Evolutionary conservation across 1,140 invertebrate genomes (phyloP).

Genomic region (Neotoxoptera formosana): DNA sequence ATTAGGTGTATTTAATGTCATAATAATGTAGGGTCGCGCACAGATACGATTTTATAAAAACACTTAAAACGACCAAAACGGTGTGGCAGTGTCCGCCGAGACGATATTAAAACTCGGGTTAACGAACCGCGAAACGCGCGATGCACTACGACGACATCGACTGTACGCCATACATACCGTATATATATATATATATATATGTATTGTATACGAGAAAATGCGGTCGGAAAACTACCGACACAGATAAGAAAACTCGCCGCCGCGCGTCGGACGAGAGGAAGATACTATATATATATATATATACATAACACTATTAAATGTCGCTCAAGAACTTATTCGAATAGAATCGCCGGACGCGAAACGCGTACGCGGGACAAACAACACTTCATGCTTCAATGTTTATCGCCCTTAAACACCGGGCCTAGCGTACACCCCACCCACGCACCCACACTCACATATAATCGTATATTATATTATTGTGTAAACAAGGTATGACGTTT

Average conservation of each 20-base stretch:
- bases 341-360: not conserved
- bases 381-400: not conserved
- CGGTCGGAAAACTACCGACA: not conserved
- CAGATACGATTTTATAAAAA: not conserved
- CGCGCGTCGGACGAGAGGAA: not conserved
- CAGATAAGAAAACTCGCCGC: not conserved
- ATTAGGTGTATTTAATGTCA: not conserved
- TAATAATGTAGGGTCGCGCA: too few species aligned
- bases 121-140: not conserved
- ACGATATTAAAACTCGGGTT: not conserved
- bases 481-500: not conserved
- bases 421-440: not conserved
- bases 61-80: not conserved
- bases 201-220: not conserved
- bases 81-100: not conserved
- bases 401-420: not conserved
- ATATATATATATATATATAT: not conserved
- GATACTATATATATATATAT: too few species aligned
- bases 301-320: not conserved
- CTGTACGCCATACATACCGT: not conserved
- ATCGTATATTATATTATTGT: too few species aligned
- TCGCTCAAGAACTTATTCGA: not conserved
- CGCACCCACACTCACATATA: too few species aligned
- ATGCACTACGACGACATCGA: not conserved
- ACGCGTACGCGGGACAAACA: not conserved